Percentiles rank a stretch among this genome's conserved stretches.
Evolutionary conservation across 2,797 vertebrate species (phyloP).

Genomic region (Pantherophis alleghaniensis): DNA sequence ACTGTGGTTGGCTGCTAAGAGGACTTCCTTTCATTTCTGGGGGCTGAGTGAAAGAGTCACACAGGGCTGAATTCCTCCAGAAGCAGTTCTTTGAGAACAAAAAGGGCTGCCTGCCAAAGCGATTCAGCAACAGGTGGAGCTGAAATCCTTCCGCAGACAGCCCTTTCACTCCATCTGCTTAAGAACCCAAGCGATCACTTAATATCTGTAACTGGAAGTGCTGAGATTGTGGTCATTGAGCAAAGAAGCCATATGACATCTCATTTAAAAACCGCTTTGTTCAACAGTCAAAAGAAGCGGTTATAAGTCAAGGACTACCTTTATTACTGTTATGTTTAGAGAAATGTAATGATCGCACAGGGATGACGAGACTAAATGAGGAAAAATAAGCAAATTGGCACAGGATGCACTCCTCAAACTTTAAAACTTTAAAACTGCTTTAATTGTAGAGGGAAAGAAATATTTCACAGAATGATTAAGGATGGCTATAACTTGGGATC

Average conservation of each 20-base stretch:
- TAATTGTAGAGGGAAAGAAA: neutral
- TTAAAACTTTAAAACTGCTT: neutral
- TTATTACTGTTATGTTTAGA: neutral
- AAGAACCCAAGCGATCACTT: neutral
- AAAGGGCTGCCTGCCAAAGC: neutral
- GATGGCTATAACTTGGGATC: conserved; percentile 33
- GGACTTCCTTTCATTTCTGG: neutral
- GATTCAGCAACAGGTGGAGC: neutral
- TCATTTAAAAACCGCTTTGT: neutral
- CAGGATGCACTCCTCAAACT: neutral
- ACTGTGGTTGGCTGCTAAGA: neutral
- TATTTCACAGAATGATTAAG: conserved; percentile 33
- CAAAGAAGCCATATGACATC: neutral
- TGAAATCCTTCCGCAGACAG: neutral
- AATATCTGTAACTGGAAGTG: neutral
- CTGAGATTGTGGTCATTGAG: neutral
- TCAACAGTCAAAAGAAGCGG: neutral
- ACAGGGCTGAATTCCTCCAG: neutral
- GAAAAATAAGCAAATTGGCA: neutral
- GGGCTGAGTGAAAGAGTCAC: neutral
- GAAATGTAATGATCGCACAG: neutral
- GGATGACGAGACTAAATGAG: neutral
- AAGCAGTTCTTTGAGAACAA: neutral
- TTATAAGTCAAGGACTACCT: neutral
- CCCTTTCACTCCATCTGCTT: neutral